phyloP scores from a whole-genome alignment of 2,113 vertebrate species.

The Vicugna pacos region DNA sequence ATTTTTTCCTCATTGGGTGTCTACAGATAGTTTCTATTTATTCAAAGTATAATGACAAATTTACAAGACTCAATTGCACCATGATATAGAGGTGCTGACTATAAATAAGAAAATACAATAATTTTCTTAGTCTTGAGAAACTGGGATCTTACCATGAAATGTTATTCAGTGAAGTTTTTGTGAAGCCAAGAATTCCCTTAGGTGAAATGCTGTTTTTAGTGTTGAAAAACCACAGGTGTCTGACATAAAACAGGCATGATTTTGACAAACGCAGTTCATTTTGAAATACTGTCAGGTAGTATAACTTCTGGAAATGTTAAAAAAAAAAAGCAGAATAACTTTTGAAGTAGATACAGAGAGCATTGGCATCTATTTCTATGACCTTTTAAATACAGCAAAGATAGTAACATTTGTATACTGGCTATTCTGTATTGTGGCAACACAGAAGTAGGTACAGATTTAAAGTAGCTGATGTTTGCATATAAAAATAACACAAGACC shows the following conservation, averaged over 20 bases:
- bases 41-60: neutral
- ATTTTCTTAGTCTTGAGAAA: constrained; percentile 35
- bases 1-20: too few relatives aligned
- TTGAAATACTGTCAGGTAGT: constrained; percentile 66
- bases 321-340: constrained; percentile 57
- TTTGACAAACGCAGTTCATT: constrained; percentile 68
- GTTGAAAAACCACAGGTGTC: constrained; percentile 58
- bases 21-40: neutral
- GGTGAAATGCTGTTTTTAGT: constrained; percentile 63
- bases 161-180: neutral
- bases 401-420: constrained; percentile 43
- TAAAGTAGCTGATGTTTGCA: neutral
- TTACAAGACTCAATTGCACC: neutral
- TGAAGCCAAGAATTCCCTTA: constrained; percentile 70
- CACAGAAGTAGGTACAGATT: constrained; percentile 16
- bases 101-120: neutral
- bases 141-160: constrained; percentile 51
- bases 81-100: fast-evolving
- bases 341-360: constrained; percentile 25
- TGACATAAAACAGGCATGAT: constrained; percentile 70
- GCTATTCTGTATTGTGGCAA: fast-evolving
- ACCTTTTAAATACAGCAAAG: constrained; percentile 3
- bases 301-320: constrained; percentile 51
- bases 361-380: neutral
- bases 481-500: neutral